Evolutionary conservation across 2,888 invertebrate species (phyloP), one percentile per base, ranked within the genome.

Genomic region (Drosophila affinis): DNA sequence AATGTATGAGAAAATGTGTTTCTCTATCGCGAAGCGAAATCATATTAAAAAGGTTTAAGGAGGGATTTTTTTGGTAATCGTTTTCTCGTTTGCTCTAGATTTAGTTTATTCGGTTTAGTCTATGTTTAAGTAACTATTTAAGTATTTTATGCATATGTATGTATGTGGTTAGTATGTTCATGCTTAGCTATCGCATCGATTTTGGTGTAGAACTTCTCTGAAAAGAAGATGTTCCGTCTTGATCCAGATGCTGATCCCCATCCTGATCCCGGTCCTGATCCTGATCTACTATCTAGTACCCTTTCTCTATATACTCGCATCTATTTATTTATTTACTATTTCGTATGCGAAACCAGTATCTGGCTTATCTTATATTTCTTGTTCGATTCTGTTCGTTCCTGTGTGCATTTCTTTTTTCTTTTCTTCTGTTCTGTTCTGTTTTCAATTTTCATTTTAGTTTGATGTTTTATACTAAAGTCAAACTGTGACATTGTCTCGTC

Each of bases 291-390:
- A 39, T 39, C 39, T 39, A 39, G 39, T 39, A 39, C 39, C 39
- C 39, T 14, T 14, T 6, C 39, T 14, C 6, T 14, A 39, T 14
- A 39, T 39, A 39, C 39, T 51, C 49, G 51, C 63, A 72, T 72
- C 49, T 64, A 64, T 76, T 61, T 69, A 57, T 49, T 56, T 27
- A 52, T 24, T 54, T 39, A 58, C 18, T 45, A 60, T 49, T 70
- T 71, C 72, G 67, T 73, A 83, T 73, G 81, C 78, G 81, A 84
- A 88, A 78, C 86, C 83, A 84, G 86, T 81, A 88, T 67, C 88
- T 88, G 88, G 88, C 83, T 71, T 84, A 79, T 72, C 68, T 58
- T 63, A 58, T 62, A 48, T 44, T 62, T 51, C 48, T 32, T 62
- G 34, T 51, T 60, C 52, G 49, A 55, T 58, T 58, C 48, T 64